Evolutionary conservation across 1,140 invertebrate species (phyloP).

Genomic region (Neomicropteryx cornuta): DNA sequence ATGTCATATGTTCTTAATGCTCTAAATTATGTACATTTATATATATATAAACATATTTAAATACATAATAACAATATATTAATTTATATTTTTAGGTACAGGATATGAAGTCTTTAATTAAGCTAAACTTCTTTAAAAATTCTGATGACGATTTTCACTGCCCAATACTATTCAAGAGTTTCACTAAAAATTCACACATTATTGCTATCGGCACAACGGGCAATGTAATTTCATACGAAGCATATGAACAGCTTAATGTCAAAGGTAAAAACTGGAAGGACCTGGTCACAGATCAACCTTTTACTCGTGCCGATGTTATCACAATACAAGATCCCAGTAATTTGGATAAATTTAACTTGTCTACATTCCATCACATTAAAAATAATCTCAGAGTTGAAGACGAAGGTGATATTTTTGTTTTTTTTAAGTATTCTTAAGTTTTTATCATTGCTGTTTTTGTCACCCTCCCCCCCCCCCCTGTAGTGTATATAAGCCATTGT

Average conservation of each 20-base stretch:
- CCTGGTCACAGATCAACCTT: conserved; percentile 83
- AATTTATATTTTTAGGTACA: too few relatives aligned
- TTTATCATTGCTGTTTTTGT: too few relatives aligned
- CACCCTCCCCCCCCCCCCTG: too few relatives aligned
- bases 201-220: conserved; percentile 85
- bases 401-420: conserved; percentile 47
- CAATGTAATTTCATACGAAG: conserved; percentile 95
- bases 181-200: conserved; percentile 94
- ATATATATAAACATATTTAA: too few relatives aligned
- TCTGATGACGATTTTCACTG: conserved; percentile 76
- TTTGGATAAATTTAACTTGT: conserved; percentile 91
- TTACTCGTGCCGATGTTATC: conserved; percentile 86
- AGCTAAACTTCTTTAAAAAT: conserved; percentile 87
- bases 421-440: too few relatives aligned
- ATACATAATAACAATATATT: too few relatives aligned
- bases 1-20: too few relatives aligned
- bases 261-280: conserved; percentile 93
- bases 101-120: conserved; percentile 75
- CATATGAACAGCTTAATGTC: conserved; percentile 93
- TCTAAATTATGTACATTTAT: too few relatives aligned
- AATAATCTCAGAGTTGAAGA: conserved; percentile 83
- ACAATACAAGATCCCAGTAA: conserved; percentile 88
- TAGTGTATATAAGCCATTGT: too few relatives aligned
- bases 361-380: conserved; percentile 91
- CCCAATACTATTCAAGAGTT: conserved; percentile 89